Percentiles rank a stretch among this genome's conserved stretches.
Evolutionary conservation across 2,113 vertebrate species (phyloP).

Genomic region (Cinclus cinclus): DNA sequence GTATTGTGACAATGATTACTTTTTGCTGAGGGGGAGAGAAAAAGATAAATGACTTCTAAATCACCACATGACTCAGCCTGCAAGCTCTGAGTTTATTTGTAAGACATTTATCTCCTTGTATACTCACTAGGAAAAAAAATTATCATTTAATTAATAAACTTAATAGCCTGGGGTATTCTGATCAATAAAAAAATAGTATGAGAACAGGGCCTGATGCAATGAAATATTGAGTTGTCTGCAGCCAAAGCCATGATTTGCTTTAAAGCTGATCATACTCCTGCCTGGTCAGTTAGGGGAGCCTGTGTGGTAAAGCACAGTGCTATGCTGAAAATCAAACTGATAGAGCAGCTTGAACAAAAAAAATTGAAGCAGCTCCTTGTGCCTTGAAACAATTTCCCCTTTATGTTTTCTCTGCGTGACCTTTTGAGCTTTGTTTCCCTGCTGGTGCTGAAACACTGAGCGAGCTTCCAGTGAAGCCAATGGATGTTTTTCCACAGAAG

Average conservation of each 20-base stretch:
- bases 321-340: constrained; percentile 4
- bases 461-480: neutral
- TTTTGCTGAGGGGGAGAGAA: constrained; percentile 44
- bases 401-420: constrained; percentile 29
- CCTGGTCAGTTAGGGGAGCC: neutral
- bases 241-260: constrained; percentile 40
- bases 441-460: neutral
- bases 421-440: constrained; percentile 29
- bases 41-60: constrained; percentile 72
- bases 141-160: constrained; percentile 77
- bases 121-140: constrained; percentile 44
- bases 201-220: constrained; percentile 14
- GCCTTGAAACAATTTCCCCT: constrained; percentile 24
- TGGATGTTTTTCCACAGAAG: constrained; percentile 15
- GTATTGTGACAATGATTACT: constrained; percentile 46
- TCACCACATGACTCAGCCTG: constrained; percentile 45
- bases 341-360: neutral
- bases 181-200: constrained; percentile 67
- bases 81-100: constrained; percentile 68
- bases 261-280: neutral
- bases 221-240: constrained; percentile 45
- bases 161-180: constrained; percentile 64
- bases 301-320: neutral
- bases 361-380: neutral
- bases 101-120: constrained; percentile 71